Percentiles rank a stretch among this genome's conserved stretches.
Conservation (phyloP, 2,888 invertebrate genomes). For the Mythimna albipuncta region DNA sequence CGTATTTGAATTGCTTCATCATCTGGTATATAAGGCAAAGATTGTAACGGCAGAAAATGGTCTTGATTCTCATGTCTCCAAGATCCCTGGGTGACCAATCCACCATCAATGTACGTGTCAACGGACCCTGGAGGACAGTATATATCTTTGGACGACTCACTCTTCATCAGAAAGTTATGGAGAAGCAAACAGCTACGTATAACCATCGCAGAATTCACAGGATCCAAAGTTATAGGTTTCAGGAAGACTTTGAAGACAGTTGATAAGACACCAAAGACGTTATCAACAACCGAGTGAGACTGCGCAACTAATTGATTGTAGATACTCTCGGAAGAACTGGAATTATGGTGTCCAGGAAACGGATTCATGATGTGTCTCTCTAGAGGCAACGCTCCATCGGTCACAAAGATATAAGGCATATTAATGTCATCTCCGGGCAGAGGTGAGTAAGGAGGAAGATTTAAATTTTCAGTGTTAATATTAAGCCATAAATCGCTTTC, state of each 20-base stretch:
- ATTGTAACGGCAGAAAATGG: conserved; percentile 38
- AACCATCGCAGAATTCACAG: conserved; percentile 16
- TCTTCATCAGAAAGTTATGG: conserved; percentile 44
- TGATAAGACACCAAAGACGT: conserved; percentile 40
- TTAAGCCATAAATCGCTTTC: conserved; percentile 47
- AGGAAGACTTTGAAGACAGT: conserved; percentile 39
- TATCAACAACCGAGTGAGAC: conserved; percentile 42
- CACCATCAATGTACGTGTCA: conserved; percentile 39
- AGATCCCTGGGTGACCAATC: conserved; percentile 27
- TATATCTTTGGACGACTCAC: conserved; percentile 37
- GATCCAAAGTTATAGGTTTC: conserved; percentile 40
- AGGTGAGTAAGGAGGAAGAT: conserved; percentile 16
- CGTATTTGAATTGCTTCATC: conserved; percentile 17
- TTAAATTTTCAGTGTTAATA: conserved; percentile 31
- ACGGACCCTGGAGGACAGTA: conserved; percentile 30
- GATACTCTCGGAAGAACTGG: conserved; percentile 9
- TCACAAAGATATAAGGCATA: conserved; percentile 41
- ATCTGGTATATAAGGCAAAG: conserved; percentile 11
- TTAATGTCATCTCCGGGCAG: conserved; percentile 9
- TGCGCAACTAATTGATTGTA: conserved; percentile 32
- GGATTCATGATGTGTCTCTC: conserved; percentile 40
- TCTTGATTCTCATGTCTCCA: conserved; percentile 45
- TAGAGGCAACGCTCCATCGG: conserved; percentile 22
- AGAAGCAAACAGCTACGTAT: conserved; percentile 42
- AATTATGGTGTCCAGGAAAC: conserved; percentile 1